Conservation (phyloP, 2,797 vertebrate genomes). For the Orientallactaga sibirica region DNA sequence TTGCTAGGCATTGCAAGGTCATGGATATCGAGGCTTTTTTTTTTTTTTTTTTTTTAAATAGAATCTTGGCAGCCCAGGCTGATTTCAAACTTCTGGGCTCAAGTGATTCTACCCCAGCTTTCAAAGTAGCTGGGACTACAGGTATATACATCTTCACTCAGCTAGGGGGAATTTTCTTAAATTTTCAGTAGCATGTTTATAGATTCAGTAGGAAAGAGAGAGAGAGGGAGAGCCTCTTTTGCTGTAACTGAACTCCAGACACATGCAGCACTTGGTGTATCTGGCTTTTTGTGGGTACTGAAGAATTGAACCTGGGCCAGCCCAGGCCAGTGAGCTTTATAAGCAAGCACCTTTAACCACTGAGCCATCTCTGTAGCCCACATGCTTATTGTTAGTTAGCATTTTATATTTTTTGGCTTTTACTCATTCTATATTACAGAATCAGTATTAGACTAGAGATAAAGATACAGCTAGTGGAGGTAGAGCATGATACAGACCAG, state of each 20-base stretch:
- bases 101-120: neutral
- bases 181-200: neutral
- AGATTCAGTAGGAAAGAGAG: no score
- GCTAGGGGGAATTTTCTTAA: neutral
- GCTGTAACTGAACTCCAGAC: no score
- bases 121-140: neutral
- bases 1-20: no score
- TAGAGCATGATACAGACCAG: neutral
- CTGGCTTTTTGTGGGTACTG: no score
- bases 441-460: neutral
- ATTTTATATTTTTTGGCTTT: slow-evolving; percentile 42
- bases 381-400: slow-evolving; percentile 22
- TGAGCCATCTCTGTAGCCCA: no score
- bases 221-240: no score
- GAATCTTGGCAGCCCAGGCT: neutral
- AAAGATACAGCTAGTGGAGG: neutral
- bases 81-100: neutral
- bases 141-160: neutral
- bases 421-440: slow-evolving; percentile 7
- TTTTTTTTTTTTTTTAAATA: neutral
- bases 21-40: no score
- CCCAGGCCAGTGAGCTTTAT: no score
- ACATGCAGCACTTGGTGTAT: no score
- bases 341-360: no score
- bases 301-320: no score